phyloP scores from a whole-genome alignment of 2,113 vertebrate genomes.

The Eurystomus gularis region DNA sequence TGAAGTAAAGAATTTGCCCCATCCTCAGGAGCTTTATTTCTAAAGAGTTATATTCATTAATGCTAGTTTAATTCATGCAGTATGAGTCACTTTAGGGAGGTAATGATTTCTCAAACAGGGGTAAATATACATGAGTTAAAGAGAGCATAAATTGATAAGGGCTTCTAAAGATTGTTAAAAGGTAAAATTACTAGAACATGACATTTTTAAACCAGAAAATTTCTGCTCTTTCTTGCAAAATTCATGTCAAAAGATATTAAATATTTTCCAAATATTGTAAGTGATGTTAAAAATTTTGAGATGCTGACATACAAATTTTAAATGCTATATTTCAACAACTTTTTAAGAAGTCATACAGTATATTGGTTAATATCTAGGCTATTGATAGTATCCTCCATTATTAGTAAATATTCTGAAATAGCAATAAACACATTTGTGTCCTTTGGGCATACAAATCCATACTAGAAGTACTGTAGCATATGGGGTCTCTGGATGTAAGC shows the following conservation, averaged over 20 bases:
- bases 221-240: neutral
- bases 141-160: neutral
- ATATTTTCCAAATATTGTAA: neutral
- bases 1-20: neutral
- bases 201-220: neutral
- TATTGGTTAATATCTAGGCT: neutral
- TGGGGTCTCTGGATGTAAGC: neutral
- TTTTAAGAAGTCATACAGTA: neutral
- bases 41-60: neutral
- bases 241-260: neutral
- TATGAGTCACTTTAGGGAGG: neutral
- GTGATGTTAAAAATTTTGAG: neutral
- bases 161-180: neutral
- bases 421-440: neutral
- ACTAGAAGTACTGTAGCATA: neutral
- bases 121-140: neutral
- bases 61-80: neutral
- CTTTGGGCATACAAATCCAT: neutral
- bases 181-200: neutral
- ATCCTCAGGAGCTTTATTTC: neutral
- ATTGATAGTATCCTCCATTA: neutral
- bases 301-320: neutral
- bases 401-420: slow-evolving; percentile 13
- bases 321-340: neutral
- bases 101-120: neutral